phyloP scores from a whole-genome alignment of 2,797 vertebrate species.

The Coracias cyanogaster region DNA sequence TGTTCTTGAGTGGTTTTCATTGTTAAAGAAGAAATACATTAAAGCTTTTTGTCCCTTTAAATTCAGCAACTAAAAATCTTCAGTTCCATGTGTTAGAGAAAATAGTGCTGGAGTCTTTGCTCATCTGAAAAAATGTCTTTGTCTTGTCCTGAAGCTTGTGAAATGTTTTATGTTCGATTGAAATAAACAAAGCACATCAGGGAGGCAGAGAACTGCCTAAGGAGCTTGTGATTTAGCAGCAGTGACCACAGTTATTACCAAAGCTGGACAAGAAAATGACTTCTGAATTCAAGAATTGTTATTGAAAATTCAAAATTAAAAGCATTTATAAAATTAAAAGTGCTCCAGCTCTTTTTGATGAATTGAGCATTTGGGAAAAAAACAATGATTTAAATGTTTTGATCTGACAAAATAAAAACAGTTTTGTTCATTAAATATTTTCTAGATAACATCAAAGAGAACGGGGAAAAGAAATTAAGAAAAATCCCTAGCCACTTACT shows the following conservation, averaged over 20 bases:
- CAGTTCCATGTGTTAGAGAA: not conserved
- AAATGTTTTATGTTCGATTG: conserved; percentile 4
- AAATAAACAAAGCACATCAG: conserved; percentile 47
- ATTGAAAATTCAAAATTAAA: conserved; percentile 38
- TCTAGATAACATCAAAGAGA: not conserved
- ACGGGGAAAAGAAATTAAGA: not conserved
- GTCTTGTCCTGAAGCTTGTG: conserved; percentile 21
- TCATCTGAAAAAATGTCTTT: conserved; percentile 18
- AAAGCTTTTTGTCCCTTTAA: conserved; percentile 13
- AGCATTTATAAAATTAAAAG: conserved; percentile 3
- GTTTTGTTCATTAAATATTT: not conserved
- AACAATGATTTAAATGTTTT: not conserved
- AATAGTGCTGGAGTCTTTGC: not conserved
- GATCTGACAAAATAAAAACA: conserved; percentile 1
- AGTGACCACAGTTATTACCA: not conserved
- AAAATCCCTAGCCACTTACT: not conserved
- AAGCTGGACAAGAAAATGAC: not conserved
- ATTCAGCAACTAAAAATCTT: conserved; percentile 28
- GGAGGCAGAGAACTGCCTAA: conserved; percentile 23
- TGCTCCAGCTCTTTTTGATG: not conserved
- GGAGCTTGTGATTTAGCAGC: conserved; percentile 18
- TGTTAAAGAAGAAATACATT: conserved; percentile 36
- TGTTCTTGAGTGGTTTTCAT: conserved; percentile 22
- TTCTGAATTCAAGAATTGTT: conserved; percentile 11
- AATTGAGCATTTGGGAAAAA: not conserved